Evolutionary conservation across 2,797 vertebrate species (phyloP), one percentile per base, ranked within the genome.

Genomic region (Sibirionetta formosa): DNA sequence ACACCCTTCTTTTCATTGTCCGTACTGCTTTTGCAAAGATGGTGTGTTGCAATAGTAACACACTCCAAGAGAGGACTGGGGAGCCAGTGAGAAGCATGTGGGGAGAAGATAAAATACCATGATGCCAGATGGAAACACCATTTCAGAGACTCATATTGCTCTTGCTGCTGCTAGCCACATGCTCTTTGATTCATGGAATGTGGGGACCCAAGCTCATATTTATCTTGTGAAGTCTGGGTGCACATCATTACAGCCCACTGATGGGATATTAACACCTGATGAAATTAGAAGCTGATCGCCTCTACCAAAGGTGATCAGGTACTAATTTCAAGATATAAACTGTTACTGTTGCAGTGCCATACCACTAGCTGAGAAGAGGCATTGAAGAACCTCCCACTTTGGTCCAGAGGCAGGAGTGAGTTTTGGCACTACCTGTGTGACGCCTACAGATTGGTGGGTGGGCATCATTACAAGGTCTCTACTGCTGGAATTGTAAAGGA

Each of bases 51-150:
- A 8, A 14, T 6, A 54, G 58, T 61, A 5, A 38, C 17, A 69
- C 2, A 4, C 7, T 24, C 38, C 35, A 17, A 50, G 35, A 90
- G 24, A 78, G 22, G 29, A 51, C 17, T 50, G 46, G 4, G 23
- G 19, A 78, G 5, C 3, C 16, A 46, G 17, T 18, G 14, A 65
- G 65, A 73, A 58, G 5, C 0, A 0, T 16, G 2, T 66, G 27
- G 17, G 60, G 33, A 76, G 66, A 84, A 88, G 29, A 80, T 35
- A 1, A 2, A 23, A 22, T 24, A 51, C 72, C 1, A 0, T 50
- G 11, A 15, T 40, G 26, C 26, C 75, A 26, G 38, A 63, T 63
- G 17, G 4, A 11, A 17, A 29, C 9, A 26, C 35, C 0, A 27
- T 31, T 61, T 57, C 24, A 72, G 57, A 11, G 9, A 36, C 46